Evolutionary conservation across 2,113 vertebrate genomes (phyloP), one percentile per base, ranked within the genome.

Genomic region (Candoia aspera): DNA sequence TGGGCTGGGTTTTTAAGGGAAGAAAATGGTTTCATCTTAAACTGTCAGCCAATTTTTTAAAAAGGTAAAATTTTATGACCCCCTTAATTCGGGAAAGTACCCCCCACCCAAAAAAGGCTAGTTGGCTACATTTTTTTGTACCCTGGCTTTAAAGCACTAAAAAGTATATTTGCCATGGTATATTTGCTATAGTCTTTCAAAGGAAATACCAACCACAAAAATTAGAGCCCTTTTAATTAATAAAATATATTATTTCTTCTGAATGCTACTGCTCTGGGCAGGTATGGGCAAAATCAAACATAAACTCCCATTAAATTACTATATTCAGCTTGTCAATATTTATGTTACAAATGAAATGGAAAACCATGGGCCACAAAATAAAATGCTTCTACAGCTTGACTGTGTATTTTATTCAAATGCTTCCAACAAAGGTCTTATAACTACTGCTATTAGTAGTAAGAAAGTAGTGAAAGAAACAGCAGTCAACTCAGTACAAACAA

Each of bases 281-380:
- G 33, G 17, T 2, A 33, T 58, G 21, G 58, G 89, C 92, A 93
- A 90, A 29, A 87, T 59, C n/a, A 49, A 92, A 83, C 94, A 94
- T 93, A 93, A 95, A 95, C 86, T 96, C 62, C 94, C 90, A 90
- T 95, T 95, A 96, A 95, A 96, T 94, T 93, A 94, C 90, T 84
- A 86, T 88, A 91, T 93, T 95, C 92, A 93, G 96, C 94, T 96
- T 97, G 95, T 96, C 91, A 92, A 96, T 93, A 93, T 95, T 96
- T 96, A 92, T 94, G 86, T 93, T 93, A 87, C 85, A 92, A 97
- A 96, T 96, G 95, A 96, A 96, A 96, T 90, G 93, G 94, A 95
- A 96, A 94, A 93, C 59, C 46, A 42, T 59, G 37, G 89, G 91
- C 86, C 84, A 93, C 84, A 93, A 94, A 94, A 11, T 19, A 37